Percentiles rank a stretch among this genome's conserved stretches.
Conservation (phyloP, 35 echinoderm and acorn worm genomes). For the Chiridota heheva region DNA sequence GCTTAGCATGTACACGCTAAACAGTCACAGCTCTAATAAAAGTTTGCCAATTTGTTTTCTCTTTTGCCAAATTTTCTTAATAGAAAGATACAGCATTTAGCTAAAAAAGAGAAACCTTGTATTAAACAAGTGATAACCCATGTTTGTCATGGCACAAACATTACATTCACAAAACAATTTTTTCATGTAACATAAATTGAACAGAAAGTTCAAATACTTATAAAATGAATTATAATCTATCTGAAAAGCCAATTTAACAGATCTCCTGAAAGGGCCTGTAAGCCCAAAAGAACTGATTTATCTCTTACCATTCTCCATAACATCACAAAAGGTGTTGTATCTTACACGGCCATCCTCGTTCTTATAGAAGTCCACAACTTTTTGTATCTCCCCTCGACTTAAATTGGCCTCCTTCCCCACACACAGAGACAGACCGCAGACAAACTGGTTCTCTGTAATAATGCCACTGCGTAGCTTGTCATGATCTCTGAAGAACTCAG, state of each 20-base stretch:
- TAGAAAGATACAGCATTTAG: too few relatives aligned
- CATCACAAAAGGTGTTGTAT: slow-evolving; percentile 92
- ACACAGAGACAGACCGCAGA: slow-evolving; percentile 87
- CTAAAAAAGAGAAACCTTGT: too few relatives aligned
- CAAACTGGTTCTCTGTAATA: slow-evolving; percentile 98
- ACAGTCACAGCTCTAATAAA: too few relatives aligned
- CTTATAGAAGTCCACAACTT: slow-evolving; percentile 83
- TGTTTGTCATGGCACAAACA: too few relatives aligned
- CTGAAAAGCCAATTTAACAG: too few relatives aligned
- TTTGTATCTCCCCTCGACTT: slow-evolving; percentile 77
- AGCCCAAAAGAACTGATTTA: too few relatives aligned
- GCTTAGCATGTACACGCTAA: too few relatives aligned
- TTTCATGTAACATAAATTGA: not conserved
- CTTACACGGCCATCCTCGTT: slow-evolving; percentile 74
- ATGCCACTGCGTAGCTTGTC: slow-evolving; percentile 87
- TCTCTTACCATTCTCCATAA: slow-evolving; percentile 99
- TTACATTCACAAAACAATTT: not conserved
- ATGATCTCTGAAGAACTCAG: slow-evolving; percentile 96
- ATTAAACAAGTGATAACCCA: too few relatives aligned
- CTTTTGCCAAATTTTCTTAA: too few relatives aligned
- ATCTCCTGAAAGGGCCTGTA: too few relatives aligned
- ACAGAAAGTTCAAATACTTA: not conserved
- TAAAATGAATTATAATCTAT: not conserved
- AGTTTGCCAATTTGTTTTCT: too few relatives aligned
- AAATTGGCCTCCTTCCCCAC: slow-evolving; percentile 67